These are phyloP conservation scores for Charaxes varanes DNA, from an alignment of 1,140 invertebrate species.

Conservation along the genomic window DNA sequence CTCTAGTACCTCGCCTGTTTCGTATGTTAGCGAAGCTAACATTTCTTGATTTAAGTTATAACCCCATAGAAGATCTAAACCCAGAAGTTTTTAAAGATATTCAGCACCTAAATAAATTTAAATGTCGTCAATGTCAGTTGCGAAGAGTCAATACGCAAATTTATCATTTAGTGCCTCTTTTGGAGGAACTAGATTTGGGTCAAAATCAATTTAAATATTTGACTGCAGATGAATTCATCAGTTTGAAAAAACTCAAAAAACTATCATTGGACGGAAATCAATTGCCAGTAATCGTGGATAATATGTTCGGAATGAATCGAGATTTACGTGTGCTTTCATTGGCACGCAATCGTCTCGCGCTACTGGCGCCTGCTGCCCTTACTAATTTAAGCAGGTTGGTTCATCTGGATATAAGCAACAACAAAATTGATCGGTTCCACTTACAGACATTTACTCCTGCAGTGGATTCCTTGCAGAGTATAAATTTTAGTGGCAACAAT, in stretches of 20 bases:
- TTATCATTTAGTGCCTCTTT: conserved; percentile 81
- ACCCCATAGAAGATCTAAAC: conserved; percentile 81
- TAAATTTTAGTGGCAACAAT: conserved; percentile 82
- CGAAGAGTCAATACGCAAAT: conserved; percentile 84
- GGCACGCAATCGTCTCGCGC: conserved; percentile 82
- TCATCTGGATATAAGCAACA: conserved; percentile 83
- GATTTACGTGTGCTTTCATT: conserved; percentile 76
- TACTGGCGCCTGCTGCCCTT: conserved; percentile 81
- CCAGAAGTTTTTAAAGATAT: conserved; percentile 87
- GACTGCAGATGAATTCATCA: conserved; percentile 82
- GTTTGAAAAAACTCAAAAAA: conserved; percentile 79
- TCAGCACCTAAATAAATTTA: conserved; percentile 79
- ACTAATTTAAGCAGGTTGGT: conserved; percentile 78
- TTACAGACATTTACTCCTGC: conserved; percentile 76
- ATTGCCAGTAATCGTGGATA: conserved; percentile 82
- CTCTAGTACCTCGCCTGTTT: conserved; percentile 81
- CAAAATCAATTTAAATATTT: conserved; percentile 87
- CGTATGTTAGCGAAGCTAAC: conserved; percentile 79
- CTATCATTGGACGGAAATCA: conserved; percentile 85
- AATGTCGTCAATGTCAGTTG: conserved; percentile 81
- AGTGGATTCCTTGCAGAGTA: conserved; percentile 75
- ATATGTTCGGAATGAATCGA: conserved; percentile 80
- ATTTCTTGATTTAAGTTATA: conserved; percentile 83
- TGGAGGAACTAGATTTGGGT: conserved; percentile 83
- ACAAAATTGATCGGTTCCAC: conserved; percentile 81